Conservation (phyloP, 2,888 invertebrate species). For the Ecliptopera silaceata region DNA sequence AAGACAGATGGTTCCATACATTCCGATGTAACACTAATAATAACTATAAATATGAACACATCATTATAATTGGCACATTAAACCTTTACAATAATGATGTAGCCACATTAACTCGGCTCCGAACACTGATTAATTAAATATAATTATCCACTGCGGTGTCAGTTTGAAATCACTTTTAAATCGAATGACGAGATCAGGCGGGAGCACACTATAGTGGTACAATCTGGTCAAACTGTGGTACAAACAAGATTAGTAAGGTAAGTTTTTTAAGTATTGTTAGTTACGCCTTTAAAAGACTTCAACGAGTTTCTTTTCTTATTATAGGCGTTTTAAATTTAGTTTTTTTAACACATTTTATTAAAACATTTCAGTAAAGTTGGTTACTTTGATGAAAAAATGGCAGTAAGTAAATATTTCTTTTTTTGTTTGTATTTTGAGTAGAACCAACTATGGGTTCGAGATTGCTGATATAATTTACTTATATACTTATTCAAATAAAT, state of each 20-base stretch:
- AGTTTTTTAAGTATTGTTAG: not conserved
- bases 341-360: too few relatives aligned
- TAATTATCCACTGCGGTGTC: conserved; percentile 26
- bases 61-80: not conserved
- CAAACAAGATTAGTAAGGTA: too few relatives aligned
- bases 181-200: conserved; percentile 12
- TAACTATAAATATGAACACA: conserved; percentile 5
- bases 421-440: too few relatives aligned
- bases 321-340: too few relatives aligned
- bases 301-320: conserved; percentile 1
- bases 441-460: too few relatives aligned
- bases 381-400: too few relatives aligned
- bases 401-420: too few relatives aligned
- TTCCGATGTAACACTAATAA: conserved; percentile 8
- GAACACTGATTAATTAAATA: conserved; percentile 27
- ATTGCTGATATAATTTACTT: too few relatives aligned
- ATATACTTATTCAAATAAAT: too few relatives aligned
- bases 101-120: conserved; percentile 14
- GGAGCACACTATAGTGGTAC: not conserved
- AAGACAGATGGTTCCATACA: too few relatives aligned
- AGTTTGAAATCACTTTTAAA: conserved; percentile 25
- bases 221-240: not conserved
- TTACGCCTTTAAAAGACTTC: not conserved
- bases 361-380: too few relatives aligned
- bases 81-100: conserved; percentile 23